Evolutionary conservation across 2,888 invertebrate species (phyloP), one percentile per base, ranked within the genome.

Genomic region (Tenthredo scrophulariae): DNA sequence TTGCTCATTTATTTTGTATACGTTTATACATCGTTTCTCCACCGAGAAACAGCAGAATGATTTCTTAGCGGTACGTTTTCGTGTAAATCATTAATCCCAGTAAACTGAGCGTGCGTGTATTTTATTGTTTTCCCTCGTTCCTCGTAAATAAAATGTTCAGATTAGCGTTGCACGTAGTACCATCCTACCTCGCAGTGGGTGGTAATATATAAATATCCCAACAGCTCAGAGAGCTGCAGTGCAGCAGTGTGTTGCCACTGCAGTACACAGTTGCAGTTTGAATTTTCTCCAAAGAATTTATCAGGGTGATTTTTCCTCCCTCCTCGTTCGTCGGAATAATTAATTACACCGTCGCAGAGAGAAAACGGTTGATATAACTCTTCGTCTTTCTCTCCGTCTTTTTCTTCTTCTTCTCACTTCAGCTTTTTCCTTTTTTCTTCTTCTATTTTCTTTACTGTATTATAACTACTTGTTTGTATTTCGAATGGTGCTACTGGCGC

Each of bases 91-190:
- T 58, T 58, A 37, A 62, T 62, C 37, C 37, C 22, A 40, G 58
- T 50, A 26, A 40, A 80, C 79, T 54, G 79, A 58, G 33, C 58
- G 62, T 62, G 37, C 62, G 79, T 80, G 40, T 62, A 58, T 80
- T 80, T 40, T 79, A 79, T 62, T 62, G 79, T 80, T 62, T 80
- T 40, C 37, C 77, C 26, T 80, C 18, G 46, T 80, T 80, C 37
- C 62, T 80, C 58, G 80, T 80, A 80, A 80, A 62, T 62, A 62
- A 62, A 62, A 54, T n/a, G 50, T 18, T 77, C 33, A 50, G 77
- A 77, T 77, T 77, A 77, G 50, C 77, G 77, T 54, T 77, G 13
- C 74, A 40, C 26, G 77, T 54, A 26, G 15, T 54, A 26, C 65
- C 10, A 26, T 50, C 29, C 13, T 9, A 29, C 29, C 29, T 40